A percentile compares a stretch with the other conserved stretches of the same genome.
These are phyloP conservation scores for Anadara kagoshimensis DNA, from an alignment of 1,140 invertebrate genomes.

Conservation along the genomic window DNA sequence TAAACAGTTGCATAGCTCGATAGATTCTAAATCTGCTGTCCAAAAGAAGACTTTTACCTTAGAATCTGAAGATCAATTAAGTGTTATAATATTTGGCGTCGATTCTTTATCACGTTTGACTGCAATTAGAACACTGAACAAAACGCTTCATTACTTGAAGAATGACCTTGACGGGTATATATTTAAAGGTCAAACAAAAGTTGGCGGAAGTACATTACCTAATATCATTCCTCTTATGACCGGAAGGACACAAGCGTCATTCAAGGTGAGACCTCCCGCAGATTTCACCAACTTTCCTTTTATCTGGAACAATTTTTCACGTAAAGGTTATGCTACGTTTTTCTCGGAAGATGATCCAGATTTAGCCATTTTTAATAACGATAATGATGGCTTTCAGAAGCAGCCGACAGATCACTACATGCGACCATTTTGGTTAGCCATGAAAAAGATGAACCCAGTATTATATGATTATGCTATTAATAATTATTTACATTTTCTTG, in stretches of 20 bases:
- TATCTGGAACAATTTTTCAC: slow-evolving; percentile 76
- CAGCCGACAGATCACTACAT: slow-evolving; percentile 75
- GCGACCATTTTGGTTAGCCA: slow-evolving; percentile 69
- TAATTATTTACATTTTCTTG: slow-evolving; percentile 16
- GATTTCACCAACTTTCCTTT: slow-evolving; percentile 73
- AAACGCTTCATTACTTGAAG: slow-evolving; percentile 78
- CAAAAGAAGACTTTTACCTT: background rate
- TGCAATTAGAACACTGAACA: slow-evolving; percentile 85
- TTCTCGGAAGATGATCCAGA: slow-evolving; percentile 75
- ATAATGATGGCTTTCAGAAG: slow-evolving; percentile 71
- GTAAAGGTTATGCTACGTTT: slow-evolving; percentile 73
- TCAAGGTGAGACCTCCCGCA: slow-evolving; percentile 14
- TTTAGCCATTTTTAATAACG: slow-evolving; percentile 75
- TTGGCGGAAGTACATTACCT: slow-evolving; percentile 55
- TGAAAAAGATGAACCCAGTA: slow-evolving; percentile 48
- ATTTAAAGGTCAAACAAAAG: slow-evolving; percentile 54
- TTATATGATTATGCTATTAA: slow-evolving; percentile 20
- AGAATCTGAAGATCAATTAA: slow-evolving; percentile 22
- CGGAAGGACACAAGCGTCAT: slow-evolving; percentile 25
- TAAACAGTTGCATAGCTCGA: slow-evolving; percentile 8
- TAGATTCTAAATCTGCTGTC: background rate
- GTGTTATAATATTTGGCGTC: slow-evolving; percentile 85
- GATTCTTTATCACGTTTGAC: slow-evolving; percentile 89
- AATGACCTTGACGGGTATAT: slow-evolving; percentile 41
- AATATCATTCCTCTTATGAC: slow-evolving; percentile 53